phyloP scores from a whole-genome alignment of 2,888 invertebrate genomes.

The Melipona bicolor region DNA sequence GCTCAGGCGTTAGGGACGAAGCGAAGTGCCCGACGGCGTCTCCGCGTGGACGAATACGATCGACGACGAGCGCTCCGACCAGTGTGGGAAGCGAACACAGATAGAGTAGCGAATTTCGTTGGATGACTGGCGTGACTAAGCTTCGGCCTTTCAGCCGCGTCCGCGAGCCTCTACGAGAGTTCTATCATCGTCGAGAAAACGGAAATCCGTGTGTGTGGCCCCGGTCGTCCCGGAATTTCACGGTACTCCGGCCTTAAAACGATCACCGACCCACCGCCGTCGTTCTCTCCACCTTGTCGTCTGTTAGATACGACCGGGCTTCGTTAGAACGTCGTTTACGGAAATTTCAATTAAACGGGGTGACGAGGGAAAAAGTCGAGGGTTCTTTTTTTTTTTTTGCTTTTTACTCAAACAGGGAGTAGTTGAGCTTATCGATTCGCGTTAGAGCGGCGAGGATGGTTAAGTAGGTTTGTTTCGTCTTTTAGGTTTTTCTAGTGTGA shows the following conservation, averaged over 20 bases:
- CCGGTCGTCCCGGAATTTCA: conserved; percentile 64
- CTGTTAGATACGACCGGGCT: conserved; percentile 3
- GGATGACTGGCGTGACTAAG: conserved; percentile 41
- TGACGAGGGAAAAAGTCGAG: conserved; percentile 67
- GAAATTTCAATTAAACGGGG: conserved; percentile 78
- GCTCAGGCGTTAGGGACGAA: conserved; percentile 60
- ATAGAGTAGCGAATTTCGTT: conserved; percentile 21
- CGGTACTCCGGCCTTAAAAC: conserved; percentile 64
- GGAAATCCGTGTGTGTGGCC: conserved; percentile 35
- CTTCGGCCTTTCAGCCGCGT: conserved; percentile 15
- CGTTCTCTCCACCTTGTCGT: background rate
- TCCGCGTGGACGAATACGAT: conserved; percentile 27
- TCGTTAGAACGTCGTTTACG: conserved; percentile 12
- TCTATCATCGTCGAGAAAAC: conserved; percentile 19
- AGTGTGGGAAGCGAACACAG: conserved; percentile 37
- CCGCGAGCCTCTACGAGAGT: background rate
- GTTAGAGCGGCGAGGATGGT: background rate
- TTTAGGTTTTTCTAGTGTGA: background rate
- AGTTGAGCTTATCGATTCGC: background rate
- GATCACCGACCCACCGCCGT: conserved; percentile 6
- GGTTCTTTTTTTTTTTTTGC: background rate
- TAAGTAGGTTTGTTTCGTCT: background rate
- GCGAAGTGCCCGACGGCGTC: conserved; percentile 11
- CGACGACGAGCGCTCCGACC: background rate
- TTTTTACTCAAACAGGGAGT: background rate